Conservation (phyloP, 2,113 vertebrate species). For the Philantomba maxwellii region DNA sequence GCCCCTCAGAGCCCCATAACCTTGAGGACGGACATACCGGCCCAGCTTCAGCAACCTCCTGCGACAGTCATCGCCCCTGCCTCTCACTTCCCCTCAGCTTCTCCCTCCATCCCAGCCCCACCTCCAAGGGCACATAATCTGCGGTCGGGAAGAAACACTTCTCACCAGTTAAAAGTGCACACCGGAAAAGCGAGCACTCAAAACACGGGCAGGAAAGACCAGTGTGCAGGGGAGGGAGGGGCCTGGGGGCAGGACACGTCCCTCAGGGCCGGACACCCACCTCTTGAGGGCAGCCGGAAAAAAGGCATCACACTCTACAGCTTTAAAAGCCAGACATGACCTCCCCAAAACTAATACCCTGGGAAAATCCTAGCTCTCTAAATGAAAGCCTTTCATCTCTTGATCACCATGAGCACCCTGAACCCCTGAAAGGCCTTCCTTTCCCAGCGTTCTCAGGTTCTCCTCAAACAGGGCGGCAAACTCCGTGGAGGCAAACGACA, state of each 20-base stretch:
- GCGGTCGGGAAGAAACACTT: background rate
- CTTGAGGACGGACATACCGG: accelerated
- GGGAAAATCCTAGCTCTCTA: background rate
- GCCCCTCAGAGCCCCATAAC: background rate
- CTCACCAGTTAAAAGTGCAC: background rate
- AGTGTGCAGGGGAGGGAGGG: background rate
- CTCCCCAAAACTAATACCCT: background rate
- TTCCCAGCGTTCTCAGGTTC: too few species aligned
- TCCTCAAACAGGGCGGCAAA: accelerated
- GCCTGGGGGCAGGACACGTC: accelerated
- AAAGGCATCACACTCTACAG: background rate
- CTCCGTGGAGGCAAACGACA: accelerated
- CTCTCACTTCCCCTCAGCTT: background rate
- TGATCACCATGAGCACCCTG: background rate
- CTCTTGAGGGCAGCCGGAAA: background rate
- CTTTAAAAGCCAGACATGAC: background rate
- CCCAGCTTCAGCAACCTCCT: accelerated
- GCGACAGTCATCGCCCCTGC: accelerated
- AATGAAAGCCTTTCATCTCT: background rate
- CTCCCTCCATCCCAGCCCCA: accelerated
- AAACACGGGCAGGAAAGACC: accelerated
- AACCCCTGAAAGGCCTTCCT: background rate
- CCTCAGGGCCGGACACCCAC: too few species aligned
- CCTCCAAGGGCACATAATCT: background rate
- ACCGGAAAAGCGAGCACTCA: background rate